Conservation (phyloP, 2,113 vertebrate species). For the Steatornis caripensis region DNA sequence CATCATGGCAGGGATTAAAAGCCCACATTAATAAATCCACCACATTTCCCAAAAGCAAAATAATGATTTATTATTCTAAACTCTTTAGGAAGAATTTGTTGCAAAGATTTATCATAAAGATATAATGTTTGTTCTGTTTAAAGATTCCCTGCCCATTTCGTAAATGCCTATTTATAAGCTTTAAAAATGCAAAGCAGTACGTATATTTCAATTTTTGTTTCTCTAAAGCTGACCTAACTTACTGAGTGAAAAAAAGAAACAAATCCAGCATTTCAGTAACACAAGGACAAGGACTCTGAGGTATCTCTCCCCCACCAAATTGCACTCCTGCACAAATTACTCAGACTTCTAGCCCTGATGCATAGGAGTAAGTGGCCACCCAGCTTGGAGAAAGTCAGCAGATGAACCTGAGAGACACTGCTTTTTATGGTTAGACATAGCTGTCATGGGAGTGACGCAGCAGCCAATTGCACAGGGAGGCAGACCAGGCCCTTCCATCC, state of each 20-base stretch:
- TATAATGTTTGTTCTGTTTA: not conserved
- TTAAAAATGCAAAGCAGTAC: not conserved
- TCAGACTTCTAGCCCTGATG: no score
- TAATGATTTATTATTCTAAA: not conserved
- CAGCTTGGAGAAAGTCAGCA: not conserved
- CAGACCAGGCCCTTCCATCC: accelerated
- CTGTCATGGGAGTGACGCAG: not conserved
- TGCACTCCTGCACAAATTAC: not conserved
- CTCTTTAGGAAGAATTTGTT: not conserved
- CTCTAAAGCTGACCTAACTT: not conserved
- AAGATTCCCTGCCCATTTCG: not conserved
- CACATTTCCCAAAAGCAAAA: not conserved
- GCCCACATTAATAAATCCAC: not conserved
- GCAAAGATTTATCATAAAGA: not conserved
- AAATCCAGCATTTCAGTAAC: not conserved
- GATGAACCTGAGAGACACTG: no score
- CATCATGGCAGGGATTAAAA: not conserved
- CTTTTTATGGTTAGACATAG: not conserved
- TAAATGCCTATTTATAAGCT: not conserved
- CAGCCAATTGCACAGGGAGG: no score
- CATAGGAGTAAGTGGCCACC: not conserved
- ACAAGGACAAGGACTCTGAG: not conserved
- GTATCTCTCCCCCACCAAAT: not conserved
- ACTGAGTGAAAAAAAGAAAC: not conserved
- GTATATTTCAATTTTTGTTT: not conserved